Percentiles rank a stretch among this genome's conserved stretches.
Conservation (phyloP, 1,140 invertebrate genomes). For the Carcinoscorpius rotundicauda region DNA sequence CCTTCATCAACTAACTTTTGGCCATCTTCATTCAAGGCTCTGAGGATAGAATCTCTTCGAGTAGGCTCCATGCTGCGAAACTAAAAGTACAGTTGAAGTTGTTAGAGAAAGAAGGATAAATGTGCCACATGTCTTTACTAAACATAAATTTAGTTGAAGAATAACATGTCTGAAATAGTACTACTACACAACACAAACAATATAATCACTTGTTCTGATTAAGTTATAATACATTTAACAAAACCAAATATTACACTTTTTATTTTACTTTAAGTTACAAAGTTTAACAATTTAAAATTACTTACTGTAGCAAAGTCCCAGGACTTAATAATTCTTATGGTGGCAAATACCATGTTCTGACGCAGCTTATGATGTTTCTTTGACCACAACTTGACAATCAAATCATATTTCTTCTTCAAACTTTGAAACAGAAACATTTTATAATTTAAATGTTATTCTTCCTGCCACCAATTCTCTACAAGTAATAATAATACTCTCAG, state of each 20-base stretch:
- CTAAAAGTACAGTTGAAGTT: conserved; percentile 34
- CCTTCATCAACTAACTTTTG: conserved; percentile 87
- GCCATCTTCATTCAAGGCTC: conserved; percentile 91
- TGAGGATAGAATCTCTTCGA: conserved; percentile 85
- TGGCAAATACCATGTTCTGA: conserved; percentile 97
- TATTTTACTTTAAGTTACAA: too few relatives aligned
- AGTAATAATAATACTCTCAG: too few relatives aligned
- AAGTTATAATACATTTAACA: too few relatives aligned
- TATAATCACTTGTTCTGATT: too few relatives aligned
- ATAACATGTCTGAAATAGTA: too few relatives aligned
- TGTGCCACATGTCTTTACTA: too few relatives aligned
- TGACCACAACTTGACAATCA: conserved; percentile 84
- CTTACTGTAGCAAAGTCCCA: conserved; percentile 74
- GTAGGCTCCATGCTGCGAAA: conserved; percentile 91
- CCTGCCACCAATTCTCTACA: too few relatives aligned
- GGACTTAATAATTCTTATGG: conserved; percentile 88
- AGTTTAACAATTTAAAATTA: background rate
- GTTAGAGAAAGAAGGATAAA: too few relatives aligned
- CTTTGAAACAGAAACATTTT: conserved; percentile 26
- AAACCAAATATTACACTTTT: too few relatives aligned
- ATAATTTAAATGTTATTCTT: background rate
- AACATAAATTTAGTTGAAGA: too few relatives aligned
- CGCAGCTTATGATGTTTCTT: conserved; percentile 84
- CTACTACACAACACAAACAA: too few relatives aligned
- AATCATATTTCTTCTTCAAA: conserved; percentile 72